Percentiles rank a stretch among this genome's conserved stretches.
phyloP scores from a whole-genome alignment of 2,888 invertebrate species.

The Drosophila monieri region DNA sequence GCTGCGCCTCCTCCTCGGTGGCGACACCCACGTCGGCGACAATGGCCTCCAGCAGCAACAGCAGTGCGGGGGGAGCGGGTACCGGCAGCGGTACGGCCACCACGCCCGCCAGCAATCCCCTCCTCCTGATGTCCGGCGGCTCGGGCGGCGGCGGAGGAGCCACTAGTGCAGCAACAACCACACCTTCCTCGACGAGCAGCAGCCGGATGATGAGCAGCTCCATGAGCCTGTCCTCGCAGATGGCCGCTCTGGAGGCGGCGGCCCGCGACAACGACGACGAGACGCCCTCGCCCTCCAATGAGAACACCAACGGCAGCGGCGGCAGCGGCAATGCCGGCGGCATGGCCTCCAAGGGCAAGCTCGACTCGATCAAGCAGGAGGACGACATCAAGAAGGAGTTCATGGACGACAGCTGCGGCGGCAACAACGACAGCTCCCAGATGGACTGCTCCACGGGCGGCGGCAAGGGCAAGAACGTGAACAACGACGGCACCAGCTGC shows the following conservation, averaged over 20 bases:
- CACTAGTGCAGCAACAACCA: conserved; percentile 22
- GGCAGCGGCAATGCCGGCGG: conserved; percentile 60
- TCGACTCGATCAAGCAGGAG: conserved; percentile 88
- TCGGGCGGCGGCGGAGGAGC: conserved; percentile 9
- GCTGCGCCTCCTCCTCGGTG: conserved; percentile 58
- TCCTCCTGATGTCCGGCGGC: conserved; percentile 44
- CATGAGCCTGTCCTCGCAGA: conserved; percentile 88
- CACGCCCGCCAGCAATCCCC: conserved; percentile 47
- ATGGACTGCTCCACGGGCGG: conserved; percentile 82
- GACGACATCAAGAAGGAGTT: conserved; percentile 88
- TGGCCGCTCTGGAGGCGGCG: conserved; percentile 89
- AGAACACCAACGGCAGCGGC: conserved; percentile 65
- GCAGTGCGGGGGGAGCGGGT: background rate
- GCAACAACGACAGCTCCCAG: conserved; percentile 82
- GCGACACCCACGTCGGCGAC: conserved; percentile 65
- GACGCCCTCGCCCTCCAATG: conserved; percentile 85
- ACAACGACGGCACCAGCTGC: conserved; percentile 86
- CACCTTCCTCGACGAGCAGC: conserved; percentile 15
- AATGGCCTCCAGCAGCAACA: conserved; percentile 54
- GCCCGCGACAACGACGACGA: conserved; percentile 88
- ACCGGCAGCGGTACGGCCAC: conserved; percentile 17
- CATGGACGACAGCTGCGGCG: conserved; percentile 85
- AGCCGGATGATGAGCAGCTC: conserved; percentile 77
- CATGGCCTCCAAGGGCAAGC: conserved; percentile 86
- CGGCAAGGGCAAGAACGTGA: conserved; percentile 86